A percentile compares a stretch with the other conserved stretches of the same genome.
phyloP scores from a whole-genome alignment of 2,888 invertebrate genomes.

The Philopedon plagiatum region DNA sequence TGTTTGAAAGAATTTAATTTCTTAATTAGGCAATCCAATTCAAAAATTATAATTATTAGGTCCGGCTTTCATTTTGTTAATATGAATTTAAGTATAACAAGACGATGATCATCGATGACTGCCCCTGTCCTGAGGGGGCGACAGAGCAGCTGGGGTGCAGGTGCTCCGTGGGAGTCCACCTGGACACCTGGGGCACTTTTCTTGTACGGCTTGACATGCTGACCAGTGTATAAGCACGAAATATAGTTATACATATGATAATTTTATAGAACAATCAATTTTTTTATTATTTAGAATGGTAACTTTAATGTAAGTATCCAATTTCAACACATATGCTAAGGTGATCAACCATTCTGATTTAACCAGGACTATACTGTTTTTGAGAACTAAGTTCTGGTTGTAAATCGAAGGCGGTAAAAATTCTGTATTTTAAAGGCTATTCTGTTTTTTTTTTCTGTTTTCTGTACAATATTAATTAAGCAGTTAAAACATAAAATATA shows the following conservation, averaged over 20 bases:
- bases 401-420: too few relatives aligned
- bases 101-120: constrained; percentile 35
- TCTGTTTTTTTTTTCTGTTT: too few relatives aligned
- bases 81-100: constrained; percentile 23
- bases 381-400: too few relatives aligned
- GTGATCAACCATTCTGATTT: too few relatives aligned
- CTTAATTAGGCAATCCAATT: constrained; percentile 20
- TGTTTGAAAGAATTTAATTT: neutral
- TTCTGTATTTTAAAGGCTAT: too few relatives aligned
- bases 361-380: too few relatives aligned
- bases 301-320: too few relatives aligned
- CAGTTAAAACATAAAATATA: too few relatives aligned
- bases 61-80: neutral
- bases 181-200: constrained; percentile 27
- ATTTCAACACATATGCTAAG: too few relatives aligned
- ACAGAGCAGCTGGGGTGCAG: constrained; percentile 29
- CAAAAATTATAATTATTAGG: constrained; percentile 4
- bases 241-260: neutral
- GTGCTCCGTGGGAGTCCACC: constrained; percentile 27
- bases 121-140: constrained; percentile 22
- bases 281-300: neutral
- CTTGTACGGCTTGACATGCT: neutral
- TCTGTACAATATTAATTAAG: too few relatives aligned
- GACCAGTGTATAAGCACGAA: constrained; percentile 12
- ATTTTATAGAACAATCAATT: constrained; percentile 2